Percentiles rank a stretch among this genome's conserved stretches.
phyloP scores from a whole-genome alignment of 1,140 invertebrate genomes.

The Heliothis virescens region DNA sequence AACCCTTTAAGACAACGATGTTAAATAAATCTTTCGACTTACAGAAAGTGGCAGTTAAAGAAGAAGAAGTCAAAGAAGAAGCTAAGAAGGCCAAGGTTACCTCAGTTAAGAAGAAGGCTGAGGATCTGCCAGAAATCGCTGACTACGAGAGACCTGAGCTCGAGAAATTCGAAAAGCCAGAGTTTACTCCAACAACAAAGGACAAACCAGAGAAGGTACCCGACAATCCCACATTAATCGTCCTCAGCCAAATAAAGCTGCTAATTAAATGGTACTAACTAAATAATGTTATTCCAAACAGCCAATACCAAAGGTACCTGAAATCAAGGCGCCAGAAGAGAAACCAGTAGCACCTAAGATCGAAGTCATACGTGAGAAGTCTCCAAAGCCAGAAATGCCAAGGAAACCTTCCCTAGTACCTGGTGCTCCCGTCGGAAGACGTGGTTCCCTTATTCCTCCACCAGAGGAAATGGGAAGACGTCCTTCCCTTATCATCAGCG shows the following conservation, averaged over 20 bases:
- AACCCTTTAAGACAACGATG: neutral
- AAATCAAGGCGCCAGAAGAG: conserved; percentile 90
- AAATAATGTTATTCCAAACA: conserved; percentile 47
- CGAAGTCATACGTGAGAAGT: conserved; percentile 93
- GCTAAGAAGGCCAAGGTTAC: conserved; percentile 80
- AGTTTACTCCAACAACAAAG: conserved; percentile 70
- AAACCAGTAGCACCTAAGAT: conserved; percentile 93
- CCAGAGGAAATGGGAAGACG: conserved; percentile 93
- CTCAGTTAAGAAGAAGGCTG: conserved; percentile 85
- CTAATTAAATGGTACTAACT: neutral
- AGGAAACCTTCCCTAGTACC: conserved; percentile 92
- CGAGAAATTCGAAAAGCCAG: conserved; percentile 87
- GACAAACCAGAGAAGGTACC: conserved; percentile 77
- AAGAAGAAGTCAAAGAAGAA: conserved; percentile 79
- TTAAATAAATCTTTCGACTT: conserved; percentile 54
- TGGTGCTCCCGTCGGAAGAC: conserved; percentile 88
- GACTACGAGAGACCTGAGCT: conserved; percentile 88
- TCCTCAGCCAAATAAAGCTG: neutral
- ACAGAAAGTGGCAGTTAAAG: conserved; percentile 81
- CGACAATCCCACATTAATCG: neutral
- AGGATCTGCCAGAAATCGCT: conserved; percentile 91
- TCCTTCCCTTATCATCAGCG: conserved; percentile 95
- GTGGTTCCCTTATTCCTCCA: conserved; percentile 94
- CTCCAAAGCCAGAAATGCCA: conserved; percentile 88
- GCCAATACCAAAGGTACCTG: conserved; percentile 88